phyloP scores from a whole-genome alignment of 2,797 vertebrate species.

The Corythornis leucogaster region DNA sequence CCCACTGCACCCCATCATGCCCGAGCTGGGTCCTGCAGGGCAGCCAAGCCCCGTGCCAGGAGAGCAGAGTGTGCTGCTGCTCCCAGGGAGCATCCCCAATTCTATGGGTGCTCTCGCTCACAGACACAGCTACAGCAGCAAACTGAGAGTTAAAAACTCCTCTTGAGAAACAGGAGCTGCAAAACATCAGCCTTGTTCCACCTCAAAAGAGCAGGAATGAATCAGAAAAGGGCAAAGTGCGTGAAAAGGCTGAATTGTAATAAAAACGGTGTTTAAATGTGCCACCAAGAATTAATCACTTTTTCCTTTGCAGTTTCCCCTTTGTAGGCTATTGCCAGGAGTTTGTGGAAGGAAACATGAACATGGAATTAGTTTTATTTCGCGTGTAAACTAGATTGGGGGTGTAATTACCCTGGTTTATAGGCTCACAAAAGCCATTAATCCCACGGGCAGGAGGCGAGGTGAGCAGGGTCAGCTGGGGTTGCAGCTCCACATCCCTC shows the following conservation, averaged over 20 bases:
- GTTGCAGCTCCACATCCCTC: background rate
- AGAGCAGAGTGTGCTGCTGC: rapidly evolving
- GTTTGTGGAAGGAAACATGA: background rate
- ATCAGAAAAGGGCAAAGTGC: constrained; percentile 65
- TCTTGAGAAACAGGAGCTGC: constrained; percentile 19
- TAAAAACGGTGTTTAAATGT: constrained; percentile 63
- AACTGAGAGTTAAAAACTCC: constrained; percentile 17
- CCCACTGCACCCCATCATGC: background rate
- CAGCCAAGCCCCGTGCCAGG: background rate
- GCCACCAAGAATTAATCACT: constrained; percentile 60
- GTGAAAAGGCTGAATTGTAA: constrained; percentile 56
- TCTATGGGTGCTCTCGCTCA: rapidly evolving
- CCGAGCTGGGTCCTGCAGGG: background rate
- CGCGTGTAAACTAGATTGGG: background rate
- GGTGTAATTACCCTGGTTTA: background rate
- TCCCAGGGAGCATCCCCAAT: background rate
- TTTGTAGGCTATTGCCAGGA: background rate
- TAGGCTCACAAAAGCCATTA: background rate
- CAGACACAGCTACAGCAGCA: background rate
- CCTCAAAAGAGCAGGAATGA: constrained; percentile 67
- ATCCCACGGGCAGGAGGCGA: rapidly evolving
- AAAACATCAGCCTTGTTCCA: constrained; percentile 56
- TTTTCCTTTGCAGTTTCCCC: background rate
- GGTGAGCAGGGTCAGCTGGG: rapidly evolving
- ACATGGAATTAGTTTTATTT: background rate